A percentile compares a stretch with the other conserved stretches of the same genome.
Conservation (phyloP, 2,888 invertebrate species). For the Dynastes grantii region DNA sequence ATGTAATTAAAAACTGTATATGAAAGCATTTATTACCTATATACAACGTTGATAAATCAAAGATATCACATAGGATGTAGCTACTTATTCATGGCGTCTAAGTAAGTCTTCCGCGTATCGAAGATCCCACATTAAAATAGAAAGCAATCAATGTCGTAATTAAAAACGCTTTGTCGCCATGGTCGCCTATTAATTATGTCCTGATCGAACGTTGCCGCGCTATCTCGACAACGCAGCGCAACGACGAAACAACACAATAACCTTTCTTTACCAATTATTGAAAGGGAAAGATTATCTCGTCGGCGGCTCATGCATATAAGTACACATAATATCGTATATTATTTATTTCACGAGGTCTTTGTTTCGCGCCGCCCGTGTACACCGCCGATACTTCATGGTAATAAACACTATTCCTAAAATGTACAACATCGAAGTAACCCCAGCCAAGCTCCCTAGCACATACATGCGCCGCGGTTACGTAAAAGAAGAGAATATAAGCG, state of each 20-base stretch:
- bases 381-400: slow-evolving; percentile 19
- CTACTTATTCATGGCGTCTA: too few relatives aligned
- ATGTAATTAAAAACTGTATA: too few relatives aligned
- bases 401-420: slow-evolving; percentile 33
- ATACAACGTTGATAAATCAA: too few relatives aligned
- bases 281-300: slow-evolving; percentile 27
- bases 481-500: slow-evolving; percentile 43
- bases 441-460: not conserved
- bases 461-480: slow-evolving; percentile 24
- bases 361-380: slow-evolving; percentile 29
- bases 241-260: slow-evolving; percentile 1
- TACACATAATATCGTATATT: slow-evolving; percentile 11
- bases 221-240: too few relatives aligned
- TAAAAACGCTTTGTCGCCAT: not conserved
- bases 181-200: not conserved
- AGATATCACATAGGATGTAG: too few relatives aligned
- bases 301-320: not conserved
- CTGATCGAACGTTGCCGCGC: not conserved
- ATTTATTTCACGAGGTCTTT: slow-evolving; percentile 30
- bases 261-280: slow-evolving; percentile 21
- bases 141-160: slow-evolving; percentile 1
- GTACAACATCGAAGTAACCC: not conserved
- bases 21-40: too few relatives aligned
- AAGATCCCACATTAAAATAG: not conserved
- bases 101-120: not conserved